Evolutionary conservation across 1,140 invertebrate species (phyloP), one percentile per base, ranked within the genome.

Genomic region (Ceratosolen fusciceps): DNA sequence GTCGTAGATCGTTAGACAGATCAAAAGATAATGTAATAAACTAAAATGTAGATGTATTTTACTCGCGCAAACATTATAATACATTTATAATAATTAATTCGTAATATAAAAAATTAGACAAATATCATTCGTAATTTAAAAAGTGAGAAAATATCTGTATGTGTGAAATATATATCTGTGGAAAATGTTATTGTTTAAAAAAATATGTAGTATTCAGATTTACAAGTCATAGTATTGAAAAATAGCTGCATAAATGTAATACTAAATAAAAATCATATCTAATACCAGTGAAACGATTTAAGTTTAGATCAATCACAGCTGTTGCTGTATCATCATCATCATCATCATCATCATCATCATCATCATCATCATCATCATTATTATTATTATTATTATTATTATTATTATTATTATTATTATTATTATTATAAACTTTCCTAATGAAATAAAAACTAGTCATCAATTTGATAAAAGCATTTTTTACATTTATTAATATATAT

Each of bases 151-250:
- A 77, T 71, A 43, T 67, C 74, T 67, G n/a, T n/a, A n/a, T n/a
- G n/a, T n/a, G n/a, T n/a, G n/a, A n/a, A 67, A 79, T 68, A 58
- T 79, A 47, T 26, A 74, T 67, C 74, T 74, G 77, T 79, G 77
- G 67, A 54, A 79, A 31, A 52, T 52, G 73, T 79, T 49, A 43
- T 49, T 49, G 34, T 65, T 65, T 65, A 31, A 1, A 65, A 67
- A 56, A 65, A 26, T 54, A 39, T 79, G 31, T 43, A 12, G 24
- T 74, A 74, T 24, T 26, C 0, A 68, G 52, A 34, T 74, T 74
- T 14, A 14, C 3, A 58, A 68, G 39, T 70, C 4, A 19, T 14
- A 34, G 26, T 49, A 54, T 60, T 74, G 67, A 19, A 65, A 24
- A n/a, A 39, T 21, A 67, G 62, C 62, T 37, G 52, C 19, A n/a